These are phyloP conservation scores for Jordanella pulchra DNA, from an alignment of 2,797 vertebrate species.

Conservation along the genomic window DNA sequence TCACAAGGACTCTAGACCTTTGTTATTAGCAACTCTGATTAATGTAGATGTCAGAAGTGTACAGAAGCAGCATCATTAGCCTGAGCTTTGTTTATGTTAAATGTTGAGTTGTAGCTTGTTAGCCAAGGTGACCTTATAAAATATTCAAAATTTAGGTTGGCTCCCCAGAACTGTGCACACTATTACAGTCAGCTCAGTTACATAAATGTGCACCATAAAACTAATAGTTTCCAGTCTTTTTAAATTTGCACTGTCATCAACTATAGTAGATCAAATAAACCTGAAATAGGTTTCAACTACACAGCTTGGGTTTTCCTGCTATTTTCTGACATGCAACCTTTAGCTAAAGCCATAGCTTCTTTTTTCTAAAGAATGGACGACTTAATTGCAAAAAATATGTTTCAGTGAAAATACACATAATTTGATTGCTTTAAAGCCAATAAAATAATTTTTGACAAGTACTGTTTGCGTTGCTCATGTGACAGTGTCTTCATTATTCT, in stretches of 20 bases:
- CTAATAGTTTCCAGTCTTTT: neutral
- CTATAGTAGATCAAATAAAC: neutral
- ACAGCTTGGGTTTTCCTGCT: neutral
- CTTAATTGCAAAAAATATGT: neutral
- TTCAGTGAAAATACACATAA: neutral
- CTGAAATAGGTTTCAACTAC: neutral
- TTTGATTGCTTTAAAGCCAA: neutral
- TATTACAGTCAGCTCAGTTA: neutral
- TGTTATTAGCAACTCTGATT: conserved; percentile 41
- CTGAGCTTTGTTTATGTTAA: conserved; percentile 35
- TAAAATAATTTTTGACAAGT: neutral
- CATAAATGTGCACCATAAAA: neutral
- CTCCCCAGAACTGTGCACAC: neutral
- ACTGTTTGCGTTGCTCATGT: neutral
- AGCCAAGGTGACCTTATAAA: conserved; percentile 15
- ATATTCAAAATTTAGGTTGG: neutral
- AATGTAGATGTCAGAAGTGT: conserved; percentile 25
- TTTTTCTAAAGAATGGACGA: neutral
- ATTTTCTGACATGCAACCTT: neutral
- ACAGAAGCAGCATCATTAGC: conserved; percentile 34
- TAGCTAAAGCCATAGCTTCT: neutral
- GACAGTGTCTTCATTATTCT: neutral
- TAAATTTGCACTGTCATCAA: neutral
- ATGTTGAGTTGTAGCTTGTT: conserved; percentile 20
- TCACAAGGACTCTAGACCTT: conserved; percentile 21